Evolutionary conservation across 2,888 invertebrate species (phyloP), one percentile per base, ranked within the genome.

Genomic region (Tetragonisca angustula): DNA sequence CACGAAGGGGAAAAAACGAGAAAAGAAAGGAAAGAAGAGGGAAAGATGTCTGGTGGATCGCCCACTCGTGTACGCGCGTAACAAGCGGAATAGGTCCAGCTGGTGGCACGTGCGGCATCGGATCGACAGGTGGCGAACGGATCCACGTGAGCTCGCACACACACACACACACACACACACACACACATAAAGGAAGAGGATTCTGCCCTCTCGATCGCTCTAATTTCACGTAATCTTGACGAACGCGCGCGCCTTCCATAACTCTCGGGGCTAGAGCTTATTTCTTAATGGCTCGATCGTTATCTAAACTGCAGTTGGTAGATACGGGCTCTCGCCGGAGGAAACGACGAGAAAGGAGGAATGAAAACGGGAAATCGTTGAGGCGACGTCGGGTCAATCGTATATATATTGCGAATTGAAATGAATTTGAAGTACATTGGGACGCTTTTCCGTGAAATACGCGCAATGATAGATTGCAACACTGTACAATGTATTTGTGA

Each of bases 121-220:
- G 43, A 76, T 89, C 92, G 93, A 93, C 93, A 93, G 93, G 93
- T 93, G 93, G 93, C 86, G 88, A 91, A 91, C 92, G 64, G n/a
- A 65, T 65, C 13, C 64, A 36, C 64, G 36, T 36, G 64, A 65
- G n/a, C 36, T 65, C 15, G 64, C 3, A 15, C 64, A 36, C n/a
- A 65, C 21, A 9, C 43, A 11, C 43, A 36, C 36, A 36, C 36
- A 36, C 0, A 9, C 0, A 36, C 36, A 36, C 36, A 6, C 0
- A 36, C 36, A 9, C 9, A 36, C 9, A 0, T 9, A 43, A 0
- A 9, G 0, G 36, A 9, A 6, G 21, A n/a, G n/a, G 36, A 43
- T 36, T 65, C 21, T 36, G 64, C 3, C 36, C 21, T 36, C 43
- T 65, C 43, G 64, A 65, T 65, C 43, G 64, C 5, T 65, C 32